Evolutionary conservation across 64 coral and sea anemone genomes (phyloP), one percentile per base, ranked within the genome.

Genomic region (Porites lutea): DNA sequence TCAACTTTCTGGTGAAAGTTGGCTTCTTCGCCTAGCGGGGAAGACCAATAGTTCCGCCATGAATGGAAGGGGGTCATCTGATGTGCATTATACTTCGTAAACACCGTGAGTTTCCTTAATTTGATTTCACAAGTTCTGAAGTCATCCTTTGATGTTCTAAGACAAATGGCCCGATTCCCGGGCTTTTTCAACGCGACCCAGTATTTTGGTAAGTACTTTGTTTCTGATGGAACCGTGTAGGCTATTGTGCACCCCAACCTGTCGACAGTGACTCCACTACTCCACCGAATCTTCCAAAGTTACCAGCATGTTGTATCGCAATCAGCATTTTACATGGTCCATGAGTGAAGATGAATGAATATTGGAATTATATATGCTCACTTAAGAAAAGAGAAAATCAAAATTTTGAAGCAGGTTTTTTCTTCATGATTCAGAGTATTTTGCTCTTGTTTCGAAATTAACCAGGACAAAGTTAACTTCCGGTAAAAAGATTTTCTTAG

Each of bases 11-110:
- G 62, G 81, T 84, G 59, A 84, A 50, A n/a, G 67, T 68, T 84
- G 81, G 63, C 81, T 84, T 84, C 81, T 65, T 84, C 81, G 44
- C 61, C 37, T 84, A 13, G 61, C 46, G 81, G 48, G 81, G 81
- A 84, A 84, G 81, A 66, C 62, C 2, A 66, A 84, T 48, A 45
- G 69, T 22, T 68, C 48, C 63, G 46, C 37, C 61, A 68, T 84
- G 63, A 63, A 68, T 43, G 46, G 19, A 12, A 7, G 54, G 62
- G 81, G 47, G 62, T n/a, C 62, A 47, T 84, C 63, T 52, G 46
- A 18, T 22, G 81, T 84, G 81, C 81, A 52, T 52, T 4, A 52
- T 16, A 67, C 6, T 12, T 48, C 52, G 12, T 65, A 68, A 68
- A 45, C 81, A 84, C 47, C 63, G 81, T 84, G 81, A 84, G 65